These are phyloP conservation scores for Diabrotica virgifera DNA, from an alignment of 1,140 invertebrate genomes.

Conservation along the genomic window DNA sequence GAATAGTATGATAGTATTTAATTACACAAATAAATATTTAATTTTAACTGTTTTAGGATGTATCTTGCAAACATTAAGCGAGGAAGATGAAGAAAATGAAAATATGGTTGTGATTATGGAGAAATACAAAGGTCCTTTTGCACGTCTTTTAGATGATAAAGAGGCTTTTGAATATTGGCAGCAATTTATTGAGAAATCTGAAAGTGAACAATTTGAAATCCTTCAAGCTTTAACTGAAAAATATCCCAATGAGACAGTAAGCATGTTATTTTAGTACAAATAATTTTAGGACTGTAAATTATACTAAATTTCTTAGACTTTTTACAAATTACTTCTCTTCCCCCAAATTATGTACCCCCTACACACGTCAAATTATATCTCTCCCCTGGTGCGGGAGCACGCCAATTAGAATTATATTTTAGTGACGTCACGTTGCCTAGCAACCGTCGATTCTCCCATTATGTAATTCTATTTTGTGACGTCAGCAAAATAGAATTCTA, in stretches of 20 bases:
- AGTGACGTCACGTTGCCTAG: no score
- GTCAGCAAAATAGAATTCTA: no score
- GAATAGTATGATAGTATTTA: conserved; percentile 48
- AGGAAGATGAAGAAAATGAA: conserved; percentile 36
- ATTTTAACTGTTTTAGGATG: conserved; percentile 28
- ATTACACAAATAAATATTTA: neutral
- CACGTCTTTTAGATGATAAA: conserved; percentile 33
- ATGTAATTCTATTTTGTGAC: no score
- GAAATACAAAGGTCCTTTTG: conserved; percentile 36
- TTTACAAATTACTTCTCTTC: no score
- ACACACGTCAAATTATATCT: no score
- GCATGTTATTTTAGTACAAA: neutral
- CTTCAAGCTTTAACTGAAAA: conserved; percentile 30
- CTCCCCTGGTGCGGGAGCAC: no score
- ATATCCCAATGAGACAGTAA: conserved; percentile 15
- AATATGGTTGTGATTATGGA: conserved; percentile 32
- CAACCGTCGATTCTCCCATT: no score
- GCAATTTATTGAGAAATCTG: conserved; percentile 36
- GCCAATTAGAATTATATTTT: no score
- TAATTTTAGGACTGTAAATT: no score
- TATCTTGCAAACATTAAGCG: conserved; percentile 32
- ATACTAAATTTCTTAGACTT: no score
- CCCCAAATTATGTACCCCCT: no score
- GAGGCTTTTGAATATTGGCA: conserved; percentile 39
- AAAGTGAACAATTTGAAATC: conserved; percentile 36